Conservation (phyloP, 2,888 invertebrate genomes). For the Stenichneumon culpator region DNA sequence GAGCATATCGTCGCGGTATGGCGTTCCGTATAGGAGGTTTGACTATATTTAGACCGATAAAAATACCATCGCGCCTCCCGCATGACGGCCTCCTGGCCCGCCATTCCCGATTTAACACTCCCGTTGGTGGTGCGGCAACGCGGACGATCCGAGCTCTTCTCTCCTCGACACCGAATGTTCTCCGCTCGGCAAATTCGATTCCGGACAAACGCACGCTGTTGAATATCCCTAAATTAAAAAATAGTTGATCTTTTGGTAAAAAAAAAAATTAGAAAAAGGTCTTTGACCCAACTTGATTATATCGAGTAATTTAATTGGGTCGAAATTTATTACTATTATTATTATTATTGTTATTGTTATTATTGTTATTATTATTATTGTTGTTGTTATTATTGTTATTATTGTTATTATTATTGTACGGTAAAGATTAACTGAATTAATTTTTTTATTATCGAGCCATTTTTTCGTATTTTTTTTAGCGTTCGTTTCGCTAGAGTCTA, state of each 20-base stretch:
- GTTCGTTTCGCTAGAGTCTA: not conserved
- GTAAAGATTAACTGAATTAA: too few species aligned
- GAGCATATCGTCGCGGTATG: slow-evolving; percentile 75
- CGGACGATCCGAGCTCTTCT: slow-evolving; percentile 19
- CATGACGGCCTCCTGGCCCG: slow-evolving; percentile 84
- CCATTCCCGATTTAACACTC: slow-evolving; percentile 82
- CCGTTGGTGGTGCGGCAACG: slow-evolving; percentile 44
- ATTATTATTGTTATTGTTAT: too few species aligned
- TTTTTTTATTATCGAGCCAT: too few species aligned
- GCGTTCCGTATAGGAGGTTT: slow-evolving; percentile 82
- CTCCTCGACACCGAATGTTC: slow-evolving; percentile 40
- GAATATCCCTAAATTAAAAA: not conserved
- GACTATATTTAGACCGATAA: slow-evolving; percentile 84
- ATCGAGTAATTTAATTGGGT: not conserved
- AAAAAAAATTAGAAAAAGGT: not conserved
- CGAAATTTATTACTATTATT: not conserved
- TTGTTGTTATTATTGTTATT: not conserved
- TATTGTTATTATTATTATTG: too few species aligned
- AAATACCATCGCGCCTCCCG: slow-evolving; percentile 84
- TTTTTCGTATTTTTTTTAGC: not conserved
- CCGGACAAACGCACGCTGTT: not conserved
- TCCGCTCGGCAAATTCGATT: slow-evolving; percentile 3
- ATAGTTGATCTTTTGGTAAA: not conserved
- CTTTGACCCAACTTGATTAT: not conserved
- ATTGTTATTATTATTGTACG: not conserved